These are phyloP conservation scores for Parotia lawesii DNA, from an alignment of 2,113 vertebrate species.

Conservation along the genomic window DNA sequence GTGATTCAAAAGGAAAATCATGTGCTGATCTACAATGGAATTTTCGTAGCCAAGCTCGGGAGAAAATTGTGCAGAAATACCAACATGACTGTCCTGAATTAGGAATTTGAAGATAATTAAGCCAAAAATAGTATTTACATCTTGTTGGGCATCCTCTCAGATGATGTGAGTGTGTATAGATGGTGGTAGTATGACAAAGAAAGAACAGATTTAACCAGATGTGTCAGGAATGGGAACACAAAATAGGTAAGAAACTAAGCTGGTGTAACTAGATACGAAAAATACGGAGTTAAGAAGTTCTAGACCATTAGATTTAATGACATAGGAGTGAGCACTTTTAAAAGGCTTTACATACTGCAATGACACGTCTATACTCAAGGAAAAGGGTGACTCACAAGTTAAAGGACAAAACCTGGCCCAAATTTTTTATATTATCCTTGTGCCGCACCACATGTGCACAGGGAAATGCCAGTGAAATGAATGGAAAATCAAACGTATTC, in stretches of 20 bases:
- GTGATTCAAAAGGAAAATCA: conserved; percentile 18
- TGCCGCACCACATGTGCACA: accelerated
- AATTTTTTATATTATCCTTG: not conserved
- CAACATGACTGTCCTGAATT: not conserved
- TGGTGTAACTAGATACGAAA: not conserved
- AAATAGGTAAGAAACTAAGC: not conserved
- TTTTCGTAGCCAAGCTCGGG: not conserved
- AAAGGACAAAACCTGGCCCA: not conserved
- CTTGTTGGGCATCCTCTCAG: not conserved
- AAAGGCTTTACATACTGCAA: not conserved
- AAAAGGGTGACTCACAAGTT: accelerated
- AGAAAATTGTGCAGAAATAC: not conserved
- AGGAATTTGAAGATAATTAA: not conserved
- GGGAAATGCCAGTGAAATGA: not conserved
- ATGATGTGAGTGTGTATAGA: not conserved
- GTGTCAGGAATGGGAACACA: not conserved
- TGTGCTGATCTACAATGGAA: not conserved
- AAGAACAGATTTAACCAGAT: not conserved
- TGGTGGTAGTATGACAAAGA: not conserved
- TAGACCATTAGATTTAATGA: not conserved
- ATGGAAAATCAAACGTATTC: not conserved
- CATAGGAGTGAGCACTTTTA: not conserved
- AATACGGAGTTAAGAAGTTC: not conserved
- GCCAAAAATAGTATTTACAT: not conserved
- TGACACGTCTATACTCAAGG: not conserved